phyloP scores from a whole-genome alignment of 2,113 vertebrate species.

The Amphiprion percula region DNA sequence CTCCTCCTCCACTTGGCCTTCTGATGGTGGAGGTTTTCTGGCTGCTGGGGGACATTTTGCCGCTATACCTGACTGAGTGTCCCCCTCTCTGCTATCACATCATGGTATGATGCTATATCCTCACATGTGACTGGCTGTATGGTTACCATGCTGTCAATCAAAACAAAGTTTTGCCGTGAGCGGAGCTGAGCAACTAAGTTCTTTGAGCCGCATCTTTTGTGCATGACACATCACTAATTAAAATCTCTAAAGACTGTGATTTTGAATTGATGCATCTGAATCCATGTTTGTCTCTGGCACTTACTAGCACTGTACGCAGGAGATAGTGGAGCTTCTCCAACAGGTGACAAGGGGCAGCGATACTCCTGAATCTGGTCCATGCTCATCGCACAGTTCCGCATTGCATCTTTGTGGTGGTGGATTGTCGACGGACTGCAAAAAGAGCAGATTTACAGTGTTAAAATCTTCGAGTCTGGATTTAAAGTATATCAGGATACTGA shows the following conservation, averaged over 20 bases:
- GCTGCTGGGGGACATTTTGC: too few relatives aligned
- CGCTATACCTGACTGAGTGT: too few relatives aligned
- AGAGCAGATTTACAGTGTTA: slow-evolving; percentile 26
- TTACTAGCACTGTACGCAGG: slow-evolving; percentile 94
- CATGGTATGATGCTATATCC: too few relatives aligned
- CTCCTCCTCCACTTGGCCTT: too few relatives aligned
- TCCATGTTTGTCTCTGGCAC: slow-evolving; percentile 48
- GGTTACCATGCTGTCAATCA: too few relatives aligned
- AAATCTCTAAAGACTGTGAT: neutral
- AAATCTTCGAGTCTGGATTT: slow-evolving; percentile 17
- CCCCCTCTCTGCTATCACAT: too few relatives aligned
- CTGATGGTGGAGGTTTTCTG: too few relatives aligned
- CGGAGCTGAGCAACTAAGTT: too few relatives aligned
- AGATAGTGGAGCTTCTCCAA: slow-evolving; percentile 90
- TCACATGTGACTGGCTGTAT: too few relatives aligned
- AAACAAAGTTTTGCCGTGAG: too few relatives aligned
- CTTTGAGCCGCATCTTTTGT: too few relatives aligned
- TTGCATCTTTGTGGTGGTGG: slow-evolving; percentile 93
- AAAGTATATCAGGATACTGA: slow-evolving; percentile 3
- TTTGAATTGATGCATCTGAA: slow-evolving; percentile 19
- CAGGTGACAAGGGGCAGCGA: slow-evolving; percentile 92
- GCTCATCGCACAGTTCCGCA: slow-evolving; percentile 96
- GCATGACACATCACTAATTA: neutral
- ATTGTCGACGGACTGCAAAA: slow-evolving; percentile 90
- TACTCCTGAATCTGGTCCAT: slow-evolving; percentile 98